Evolutionary conservation across 2,888 invertebrate species (phyloP).

Genomic region (Hirtodrosophila duncani): DNA sequence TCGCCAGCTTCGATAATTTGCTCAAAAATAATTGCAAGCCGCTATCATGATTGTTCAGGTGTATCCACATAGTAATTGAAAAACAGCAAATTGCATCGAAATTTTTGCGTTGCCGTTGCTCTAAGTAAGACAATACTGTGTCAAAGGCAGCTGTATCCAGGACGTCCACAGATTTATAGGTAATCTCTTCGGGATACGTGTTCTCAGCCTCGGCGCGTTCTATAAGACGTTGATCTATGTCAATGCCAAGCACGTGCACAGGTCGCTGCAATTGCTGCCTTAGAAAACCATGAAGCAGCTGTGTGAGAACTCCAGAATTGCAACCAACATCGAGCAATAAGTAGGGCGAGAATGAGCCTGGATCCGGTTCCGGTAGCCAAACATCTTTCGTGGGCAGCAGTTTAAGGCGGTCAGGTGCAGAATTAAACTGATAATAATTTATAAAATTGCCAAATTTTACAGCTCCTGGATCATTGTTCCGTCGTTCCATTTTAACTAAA

Average conservation of each 20-base stretch:
- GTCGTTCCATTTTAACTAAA: constrained; percentile 39
- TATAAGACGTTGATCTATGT: constrained; percentile 86
- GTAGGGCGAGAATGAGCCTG: constrained; percentile 61
- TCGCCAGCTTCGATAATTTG: constrained; percentile 80
- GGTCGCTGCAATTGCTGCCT: constrained; percentile 34
- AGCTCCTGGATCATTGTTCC: constrained; percentile 84
- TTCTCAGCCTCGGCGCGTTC: constrained; percentile 82
- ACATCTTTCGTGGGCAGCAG: constrained; percentile 79
- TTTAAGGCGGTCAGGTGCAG: constrained; percentile 83
- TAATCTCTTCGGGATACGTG: constrained; percentile 77
- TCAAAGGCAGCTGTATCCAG: constrained; percentile 78
- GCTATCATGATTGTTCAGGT: constrained; percentile 88
- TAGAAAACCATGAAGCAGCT: constrained; percentile 58
- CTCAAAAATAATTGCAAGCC: constrained; percentile 83
- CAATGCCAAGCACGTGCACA: constrained; percentile 82
- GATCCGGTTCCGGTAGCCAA: constrained; percentile 1
- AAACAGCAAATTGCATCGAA: constrained; percentile 88
- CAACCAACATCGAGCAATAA: constrained; percentile 82
- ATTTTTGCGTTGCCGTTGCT: constrained; percentile 74
- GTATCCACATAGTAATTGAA: constrained; percentile 94
- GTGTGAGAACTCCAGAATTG: constrained; percentile 88
- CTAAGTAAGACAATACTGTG: constrained; percentile 79
- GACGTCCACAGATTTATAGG: constrained; percentile 82
- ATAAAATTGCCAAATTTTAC: constrained; percentile 90
- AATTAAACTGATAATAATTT: constrained; percentile 91